phyloP scores from a whole-genome alignment of 2,888 invertebrate species.

The Salticus scenicus region DNA sequence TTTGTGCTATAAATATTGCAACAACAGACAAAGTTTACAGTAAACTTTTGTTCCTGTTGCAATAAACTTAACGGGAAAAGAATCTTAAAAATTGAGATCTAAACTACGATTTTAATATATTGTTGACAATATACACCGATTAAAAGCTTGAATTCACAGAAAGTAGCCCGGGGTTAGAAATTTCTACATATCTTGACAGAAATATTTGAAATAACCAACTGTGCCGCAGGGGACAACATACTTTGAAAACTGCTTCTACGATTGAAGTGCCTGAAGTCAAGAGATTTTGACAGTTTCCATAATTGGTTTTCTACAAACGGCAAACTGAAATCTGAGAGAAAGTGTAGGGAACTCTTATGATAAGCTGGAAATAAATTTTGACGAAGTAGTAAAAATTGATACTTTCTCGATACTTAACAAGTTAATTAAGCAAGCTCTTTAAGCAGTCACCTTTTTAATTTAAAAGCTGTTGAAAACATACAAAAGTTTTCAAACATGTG shows the following conservation, averaged over 20 bases:
- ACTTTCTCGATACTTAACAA: not conserved
- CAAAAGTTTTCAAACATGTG: too few species aligned
- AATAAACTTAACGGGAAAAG: not conserved
- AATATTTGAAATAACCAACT: constrained; percentile 29
- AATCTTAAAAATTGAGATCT: not conserved
- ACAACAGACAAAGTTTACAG: not conserved
- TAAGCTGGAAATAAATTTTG: constrained; percentile 4
- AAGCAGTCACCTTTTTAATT: not conserved
- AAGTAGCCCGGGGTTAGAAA: constrained; percentile 38
- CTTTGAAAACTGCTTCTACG: constrained; percentile 27
- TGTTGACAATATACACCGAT: constrained; percentile 42
- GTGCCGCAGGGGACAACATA: constrained; percentile 20
- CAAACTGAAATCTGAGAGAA: not conserved
- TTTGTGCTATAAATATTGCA: not conserved
- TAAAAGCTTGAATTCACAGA: constrained; percentile 6
- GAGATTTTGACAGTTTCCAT: constrained; percentile 61
- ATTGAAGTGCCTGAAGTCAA: constrained; percentile 41
- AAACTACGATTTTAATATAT: constrained; percentile 33
- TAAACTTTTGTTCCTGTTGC: too few species aligned
- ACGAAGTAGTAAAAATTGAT: constrained; percentile 6
- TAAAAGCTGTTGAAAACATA: too few species aligned
- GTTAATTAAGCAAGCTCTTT: not conserved
- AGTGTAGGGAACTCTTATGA: not conserved
- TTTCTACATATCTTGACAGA: constrained; percentile 11
- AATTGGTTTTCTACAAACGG: constrained; percentile 60